Percentiles rank a stretch among this genome's conserved stretches.
phyloP scores from a whole-genome alignment of 2,797 vertebrate genomes.

The Syndactyla subalaris region DNA sequence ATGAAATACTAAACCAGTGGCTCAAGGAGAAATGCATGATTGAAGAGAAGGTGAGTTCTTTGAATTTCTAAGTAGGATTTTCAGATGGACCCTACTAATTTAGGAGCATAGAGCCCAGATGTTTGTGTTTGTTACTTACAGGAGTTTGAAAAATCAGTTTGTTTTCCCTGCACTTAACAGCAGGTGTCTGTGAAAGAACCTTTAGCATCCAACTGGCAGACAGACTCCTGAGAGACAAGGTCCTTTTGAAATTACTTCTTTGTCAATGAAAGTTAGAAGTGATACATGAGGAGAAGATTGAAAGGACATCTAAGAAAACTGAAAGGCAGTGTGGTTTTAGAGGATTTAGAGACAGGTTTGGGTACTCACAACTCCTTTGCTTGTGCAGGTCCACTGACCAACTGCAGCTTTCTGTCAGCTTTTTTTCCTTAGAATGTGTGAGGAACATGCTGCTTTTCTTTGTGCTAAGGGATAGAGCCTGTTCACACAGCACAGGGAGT shows the following conservation, averaged over 20 bases:
- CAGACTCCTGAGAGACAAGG: not conserved
- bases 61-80: not conserved
- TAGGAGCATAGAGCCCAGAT: not conserved
- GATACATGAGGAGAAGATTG: not conserved
- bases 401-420: not conserved
- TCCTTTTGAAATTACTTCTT: not conserved
- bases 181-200: not conserved
- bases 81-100: not conserved
- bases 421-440: not conserved
- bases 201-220: not conserved
- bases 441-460: not conserved
- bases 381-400: not conserved
- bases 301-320: not conserved
- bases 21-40: constrained; percentile 91
- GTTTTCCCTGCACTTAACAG: not conserved
- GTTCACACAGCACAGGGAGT: not conserved
- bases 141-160: not conserved
- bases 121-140: not conserved
- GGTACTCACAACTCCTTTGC: not conserved
- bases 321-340: not conserved
- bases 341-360: not conserved
- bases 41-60: constrained; percentile 89
- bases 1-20: constrained; percentile 96
- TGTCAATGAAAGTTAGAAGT: not conserved
- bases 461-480: not conserved